Evolutionary conservation across 1,140 invertebrate genomes (phyloP), one percentile per base, ranked within the genome.

Genomic region (Holcopasites calliopsidis): DNA sequence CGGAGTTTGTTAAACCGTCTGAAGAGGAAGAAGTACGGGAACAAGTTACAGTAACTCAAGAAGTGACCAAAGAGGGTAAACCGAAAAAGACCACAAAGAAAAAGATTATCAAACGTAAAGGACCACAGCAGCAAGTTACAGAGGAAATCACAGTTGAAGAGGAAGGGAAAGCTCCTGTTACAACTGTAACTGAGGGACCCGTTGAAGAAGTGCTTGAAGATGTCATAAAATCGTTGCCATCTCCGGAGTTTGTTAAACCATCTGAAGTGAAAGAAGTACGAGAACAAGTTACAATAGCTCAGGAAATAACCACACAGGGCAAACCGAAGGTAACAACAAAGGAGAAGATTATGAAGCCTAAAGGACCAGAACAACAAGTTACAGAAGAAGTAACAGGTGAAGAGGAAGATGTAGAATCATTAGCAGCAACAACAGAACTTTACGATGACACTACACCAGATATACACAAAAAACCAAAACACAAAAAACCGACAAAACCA

Each of bases 261-360:
- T 47, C 44, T 4, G 44, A 47, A 47, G 44, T 47, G 16, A n/a
- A 47, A 47, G 44, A 47, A n/a, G 44, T 47, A 18, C 44, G 44
- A 13, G 44, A 47, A 47, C 44, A 47, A 47, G 44, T 47, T n/a
- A 47, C 44, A 2, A n/a, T 47, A 4, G n/a, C 44, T 47, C 10
- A 47, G n/a, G 44, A 47, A 47, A 47, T n/a, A 47, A 47, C 44
- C 13, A n/a, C 16, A 16, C 1, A 47, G n/a, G 44, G 44, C n/a
- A 47, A 47, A 47, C 44, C 44, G 44, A 47, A 47, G 44, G n/a
- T 18, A 16, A 47, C 44, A 92, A 76, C 13, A 62, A 88, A 93
- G 35, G 89, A 93, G 81, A 92, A 94, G 65, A 84, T 93, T 6
- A 92, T 89, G 38, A 91, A 92, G 86, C n/a, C 11, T 1, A 84